phyloP scores from a whole-genome alignment of 1,140 invertebrate genomes.

The Papilio helenus region DNA sequence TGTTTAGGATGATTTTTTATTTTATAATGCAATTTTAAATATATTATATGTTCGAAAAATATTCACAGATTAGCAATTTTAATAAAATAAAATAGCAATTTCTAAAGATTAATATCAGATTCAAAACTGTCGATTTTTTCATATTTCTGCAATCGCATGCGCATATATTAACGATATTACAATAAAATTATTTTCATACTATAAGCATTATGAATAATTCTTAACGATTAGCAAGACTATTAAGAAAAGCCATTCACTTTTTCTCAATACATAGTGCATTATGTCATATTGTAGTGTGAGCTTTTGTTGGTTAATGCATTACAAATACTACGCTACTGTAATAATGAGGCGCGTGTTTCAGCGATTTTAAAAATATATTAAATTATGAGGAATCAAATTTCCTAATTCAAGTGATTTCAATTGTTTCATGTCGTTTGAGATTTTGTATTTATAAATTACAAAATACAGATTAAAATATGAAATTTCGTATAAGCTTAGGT shows the following conservation, averaged over 20 bases:
- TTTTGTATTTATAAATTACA: no score
- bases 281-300: constrained; percentile 1
- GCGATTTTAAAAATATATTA: no score
- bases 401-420: no score
- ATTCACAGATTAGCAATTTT: neutral
- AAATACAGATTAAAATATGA: no score
- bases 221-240: neutral
- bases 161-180: no score
- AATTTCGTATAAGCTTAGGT: no score
- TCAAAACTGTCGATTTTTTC: no score
- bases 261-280: constrained; percentile 15
- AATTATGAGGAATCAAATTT: no score
- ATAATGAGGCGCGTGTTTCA: neutral
- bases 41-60: no score
- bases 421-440: no score
- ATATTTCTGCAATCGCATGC: neutral
- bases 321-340: constrained; percentile 13
- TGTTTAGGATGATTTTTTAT: no score
- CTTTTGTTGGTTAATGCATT: constrained; percentile 25
- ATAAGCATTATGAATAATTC: neutral
- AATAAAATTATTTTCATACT: neutral
- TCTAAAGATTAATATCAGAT: neutral
- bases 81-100: neutral
- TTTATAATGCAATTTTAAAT: no score
- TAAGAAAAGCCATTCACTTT: constrained; percentile 15